Base-by-base conservation (phyloP, 2,888 invertebrate genomes). In the Trissoscelio sp. region DNA sequence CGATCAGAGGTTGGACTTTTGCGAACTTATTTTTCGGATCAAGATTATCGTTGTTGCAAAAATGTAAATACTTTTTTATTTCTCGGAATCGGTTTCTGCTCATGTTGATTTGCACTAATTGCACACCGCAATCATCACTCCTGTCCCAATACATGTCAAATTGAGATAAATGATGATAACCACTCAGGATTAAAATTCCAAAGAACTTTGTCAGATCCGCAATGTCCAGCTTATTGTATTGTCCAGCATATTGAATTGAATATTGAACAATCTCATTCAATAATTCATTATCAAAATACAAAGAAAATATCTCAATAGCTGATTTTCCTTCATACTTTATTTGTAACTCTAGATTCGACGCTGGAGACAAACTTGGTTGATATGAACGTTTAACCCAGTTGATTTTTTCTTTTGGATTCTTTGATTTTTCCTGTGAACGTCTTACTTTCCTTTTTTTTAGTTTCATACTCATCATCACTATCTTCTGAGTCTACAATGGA, bases 11-110 rank as follows among this genome's bases (percentile, higher is more conserved):
- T 48, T 69, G 57, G 9, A 87, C 37, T 85, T 87, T 87, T 37
- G 84, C 70, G 83, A 86, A 86, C 81, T 85, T 86, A 77, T 86
- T 83, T 53, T 73, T 78, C 79, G 83, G 84, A 31, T 86, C 79
- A n/a, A 86, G 44, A 11, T 44, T 7, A 16, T 62, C 37, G 55
- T 84, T 85, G 46, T 86, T 81, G 5, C 83, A 74, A 5, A 86
- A 37, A 81, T 87, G 85, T 4, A 77, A 6, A 53, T 69, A 60
- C 31, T 58, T 66, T 39, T 74, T 74, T 28, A 74, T 66, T 9
- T 74, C 57, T 20, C 57, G 44, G 48, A 66, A 66, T 16, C 57
- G 46, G 16, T 58, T 66, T 9, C 62, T 6, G 44, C 44, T 66
- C 57, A 66, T 66, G 9, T 9, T 48, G 9, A 55, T 62, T 14